These are phyloP conservation scores for Blastobasis lacticolella DNA, from an alignment of 2,888 invertebrate genomes.

Conservation along the genomic window DNA sequence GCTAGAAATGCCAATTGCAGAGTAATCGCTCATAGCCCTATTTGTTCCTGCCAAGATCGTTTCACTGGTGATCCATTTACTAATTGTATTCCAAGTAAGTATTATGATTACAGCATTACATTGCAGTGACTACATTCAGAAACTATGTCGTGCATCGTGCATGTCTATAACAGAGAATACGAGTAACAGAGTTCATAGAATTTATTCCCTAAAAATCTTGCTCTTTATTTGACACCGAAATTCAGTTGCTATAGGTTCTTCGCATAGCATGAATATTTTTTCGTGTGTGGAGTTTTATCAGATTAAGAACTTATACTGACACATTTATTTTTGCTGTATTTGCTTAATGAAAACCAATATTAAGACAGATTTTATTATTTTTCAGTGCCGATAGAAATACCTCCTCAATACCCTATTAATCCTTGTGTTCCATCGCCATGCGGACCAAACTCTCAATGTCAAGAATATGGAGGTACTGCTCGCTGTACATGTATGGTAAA, in stretches of 20 bases:
- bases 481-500: constrained; percentile 82
- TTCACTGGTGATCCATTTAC: constrained; percentile 87
- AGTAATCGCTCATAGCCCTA: constrained; percentile 87
- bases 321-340: no score
- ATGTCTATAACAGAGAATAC: no score
- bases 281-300: no score
- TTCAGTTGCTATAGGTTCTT: no score
- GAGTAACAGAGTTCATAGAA: no score
- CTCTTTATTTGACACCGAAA: no score
- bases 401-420: constrained; percentile 42
- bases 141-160: no score
- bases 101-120: not conserved
- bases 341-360: not conserved
- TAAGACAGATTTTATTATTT: constrained; percentile 5
- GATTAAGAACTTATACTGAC: no score
- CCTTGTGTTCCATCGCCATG: constrained; percentile 86
- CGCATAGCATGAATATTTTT: no score
- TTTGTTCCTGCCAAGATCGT: constrained; percentile 82
- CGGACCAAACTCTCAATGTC: constrained; percentile 84
- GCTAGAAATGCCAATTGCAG: constrained; percentile 85
- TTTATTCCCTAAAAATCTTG: no score
- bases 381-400: constrained; percentile 42
- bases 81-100: constrained; percentile 68
- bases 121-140: no score
- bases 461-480: constrained; percentile 77